Evolutionary conservation across 2,797 vertebrate species (phyloP).

Genomic region (Avahi laniger): DNA sequence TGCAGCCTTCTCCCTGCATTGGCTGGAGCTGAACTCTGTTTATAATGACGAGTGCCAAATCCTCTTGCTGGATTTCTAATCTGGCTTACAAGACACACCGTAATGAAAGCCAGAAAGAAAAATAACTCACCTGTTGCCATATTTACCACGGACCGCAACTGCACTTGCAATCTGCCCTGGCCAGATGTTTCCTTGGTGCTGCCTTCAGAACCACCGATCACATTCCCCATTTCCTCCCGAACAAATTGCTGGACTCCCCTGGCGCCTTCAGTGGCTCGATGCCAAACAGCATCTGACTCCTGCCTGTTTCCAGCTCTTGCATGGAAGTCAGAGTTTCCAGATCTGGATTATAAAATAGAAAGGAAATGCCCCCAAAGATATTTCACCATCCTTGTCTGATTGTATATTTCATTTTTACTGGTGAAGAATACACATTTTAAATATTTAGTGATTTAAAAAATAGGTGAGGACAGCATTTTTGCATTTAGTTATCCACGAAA

Average conservation of each 20-base stretch:
- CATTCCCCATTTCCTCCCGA: background rate
- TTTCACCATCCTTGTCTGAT: background rate
- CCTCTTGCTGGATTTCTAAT: constrained; percentile 66
- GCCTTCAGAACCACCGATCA: background rate
- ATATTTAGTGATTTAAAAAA: background rate
- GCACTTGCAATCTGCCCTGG: constrained; percentile 43
- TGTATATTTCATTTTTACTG: background rate
- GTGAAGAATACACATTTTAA: background rate
- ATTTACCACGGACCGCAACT: constrained; percentile 51
- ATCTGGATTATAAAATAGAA: background rate
- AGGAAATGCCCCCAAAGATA: background rate
- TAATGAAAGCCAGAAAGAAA: constrained; percentile 65
- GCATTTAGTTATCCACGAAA: background rate
- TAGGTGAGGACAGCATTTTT: background rate
- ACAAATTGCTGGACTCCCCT: background rate
- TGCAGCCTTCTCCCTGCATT: background rate
- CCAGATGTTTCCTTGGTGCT: background rate
- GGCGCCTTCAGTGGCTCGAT: background rate
- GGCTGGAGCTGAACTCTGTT: constrained; percentile 53
- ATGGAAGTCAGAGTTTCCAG: background rate
- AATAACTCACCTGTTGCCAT: constrained; percentile 77
- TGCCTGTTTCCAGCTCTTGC: background rate
- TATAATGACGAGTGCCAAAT: constrained; percentile 33
- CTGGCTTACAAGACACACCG: constrained; percentile 64
- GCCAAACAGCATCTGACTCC: background rate